Conservation (phyloP, 92 coral and sea anemone species). For the Scolanthus callimorphus region DNA sequence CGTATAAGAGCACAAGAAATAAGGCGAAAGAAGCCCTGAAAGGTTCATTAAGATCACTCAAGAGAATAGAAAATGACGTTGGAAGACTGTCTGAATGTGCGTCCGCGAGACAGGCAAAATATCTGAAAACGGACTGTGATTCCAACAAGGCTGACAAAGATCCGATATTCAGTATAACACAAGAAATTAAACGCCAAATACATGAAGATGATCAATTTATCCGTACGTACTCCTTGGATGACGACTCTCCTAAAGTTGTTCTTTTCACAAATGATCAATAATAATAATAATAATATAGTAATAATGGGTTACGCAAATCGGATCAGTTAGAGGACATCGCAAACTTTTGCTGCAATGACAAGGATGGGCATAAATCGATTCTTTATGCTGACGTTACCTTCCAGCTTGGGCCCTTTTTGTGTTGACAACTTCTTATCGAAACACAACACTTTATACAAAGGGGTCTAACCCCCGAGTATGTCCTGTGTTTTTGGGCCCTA, state of each 20-base stretch:
- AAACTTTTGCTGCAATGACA: constrained; percentile 46
- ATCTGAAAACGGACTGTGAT: constrained; percentile 5
- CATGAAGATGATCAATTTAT: constrained; percentile 24
- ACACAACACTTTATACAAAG: constrained; percentile 35
- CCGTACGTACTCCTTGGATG: constrained; percentile 22
- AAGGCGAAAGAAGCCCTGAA: background rate
- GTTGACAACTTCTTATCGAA: constrained; percentile 21
- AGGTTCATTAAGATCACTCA: constrained; percentile 19
- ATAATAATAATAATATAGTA: too few relatives aligned
- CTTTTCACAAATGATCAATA: constrained; percentile 25
- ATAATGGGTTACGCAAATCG: too few relatives aligned
- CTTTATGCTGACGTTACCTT: constrained; percentile 38
- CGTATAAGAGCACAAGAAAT: constrained; percentile 25
- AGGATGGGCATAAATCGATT: constrained; percentile 30
- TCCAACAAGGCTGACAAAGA: constrained; percentile 8
- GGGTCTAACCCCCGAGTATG: too few relatives aligned
- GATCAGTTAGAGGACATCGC: constrained; percentile 30
- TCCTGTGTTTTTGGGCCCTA: constrained; percentile 34
- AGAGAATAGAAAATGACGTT: constrained; percentile 31
- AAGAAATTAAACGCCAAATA: constrained; percentile 33
- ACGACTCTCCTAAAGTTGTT: constrained; percentile 38
- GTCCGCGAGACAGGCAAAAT: constrained; percentile 35
- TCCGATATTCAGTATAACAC: constrained; percentile 33
- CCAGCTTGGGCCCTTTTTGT: constrained; percentile 45
- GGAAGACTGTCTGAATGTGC: constrained; percentile 25